Evolutionary conservation across 2,113 vertebrate genomes (phyloP).

Genomic region (Entomyzon cyanotis): DNA sequence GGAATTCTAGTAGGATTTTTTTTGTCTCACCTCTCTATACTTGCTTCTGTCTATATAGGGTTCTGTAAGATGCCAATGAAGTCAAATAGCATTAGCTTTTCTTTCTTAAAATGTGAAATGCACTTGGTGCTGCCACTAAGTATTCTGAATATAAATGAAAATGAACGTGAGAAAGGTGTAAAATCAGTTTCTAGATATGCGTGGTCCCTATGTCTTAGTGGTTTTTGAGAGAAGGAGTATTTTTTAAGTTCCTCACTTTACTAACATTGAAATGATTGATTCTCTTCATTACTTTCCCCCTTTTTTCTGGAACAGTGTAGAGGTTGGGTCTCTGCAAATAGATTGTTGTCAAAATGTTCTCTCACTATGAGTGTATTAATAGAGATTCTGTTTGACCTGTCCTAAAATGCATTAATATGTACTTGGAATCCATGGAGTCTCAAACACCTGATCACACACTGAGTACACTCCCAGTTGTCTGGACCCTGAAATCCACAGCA

Average conservation of each 20-base stretch:
- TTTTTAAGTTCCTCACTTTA: neutral
- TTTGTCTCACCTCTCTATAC: neutral
- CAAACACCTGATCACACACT: neutral
- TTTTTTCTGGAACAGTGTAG: neutral
- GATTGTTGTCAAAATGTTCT: neutral
- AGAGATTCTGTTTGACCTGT: neutral
- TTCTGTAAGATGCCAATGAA: neutral
- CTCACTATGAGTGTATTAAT: neutral
- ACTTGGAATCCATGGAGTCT: neutral
- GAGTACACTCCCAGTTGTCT: neutral
- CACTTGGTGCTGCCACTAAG: neutral
- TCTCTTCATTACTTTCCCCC: neutral
- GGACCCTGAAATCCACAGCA: neutral
- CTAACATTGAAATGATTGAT: neutral
- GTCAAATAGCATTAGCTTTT: neutral
- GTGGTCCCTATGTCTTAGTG: neutral
- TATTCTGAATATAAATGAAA: neutral
- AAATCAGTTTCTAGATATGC: neutral
- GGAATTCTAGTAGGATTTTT: neutral
- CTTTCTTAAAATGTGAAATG: neutral
- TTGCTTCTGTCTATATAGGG: neutral
- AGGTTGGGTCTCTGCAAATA: neutral
- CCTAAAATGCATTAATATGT: rapidly evolving
- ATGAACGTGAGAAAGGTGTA: neutral
- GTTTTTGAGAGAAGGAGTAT: neutral